Base-by-base conservation (phyloP, 2,797 vertebrate species). In the Fistularia tabacaria region DNA sequence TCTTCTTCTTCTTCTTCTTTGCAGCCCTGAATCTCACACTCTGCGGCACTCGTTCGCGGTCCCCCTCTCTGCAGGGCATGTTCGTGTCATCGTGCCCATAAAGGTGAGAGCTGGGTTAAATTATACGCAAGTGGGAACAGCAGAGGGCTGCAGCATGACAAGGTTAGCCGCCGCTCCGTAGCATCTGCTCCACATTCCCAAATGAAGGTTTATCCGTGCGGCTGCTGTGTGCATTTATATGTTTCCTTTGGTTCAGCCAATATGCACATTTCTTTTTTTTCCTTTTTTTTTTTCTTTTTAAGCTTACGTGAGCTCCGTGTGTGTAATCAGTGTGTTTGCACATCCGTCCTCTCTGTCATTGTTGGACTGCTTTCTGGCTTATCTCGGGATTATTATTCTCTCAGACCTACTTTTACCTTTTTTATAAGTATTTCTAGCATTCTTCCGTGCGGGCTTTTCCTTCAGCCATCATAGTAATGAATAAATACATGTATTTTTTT, bases 331-430 rank as follows among this genome's bases (percentile, higher is more conserved):
- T 54, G 69, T 68, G 55, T 66, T 63, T 62, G 61, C 9, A 14
- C 44, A 62, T 14, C 51, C 36, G 36, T 74, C 66, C 59, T 75
- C 50, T 74, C 42, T 71, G 71, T 73, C 63, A 57, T 70, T 25
- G 46, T 57, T 64, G 64, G 76, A 83, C 73, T 69, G 77, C 76
- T 79, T 79, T 71, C 43, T 52, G 69, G 69, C 10, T 85, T 72
- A 86, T 67, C 57, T 54, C 14, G 38, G 81, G 83, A 88, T 88
- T 86, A 88, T 59, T 40, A 50, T 64, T 62, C 64, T 57, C 53
- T 75, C 66, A 81, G 71, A 80, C 76, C 78, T 74, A 71, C 74
- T 78, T 85, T 67, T 73, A 80, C 69, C 75, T 80, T 50, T 50
- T 53, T 79, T 69, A 71, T 71, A 59, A 54, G 64, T 61, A 73